phyloP scores from a whole-genome alignment of 2,113 vertebrate genomes.

The Brienomyrus brachyistius region DNA sequence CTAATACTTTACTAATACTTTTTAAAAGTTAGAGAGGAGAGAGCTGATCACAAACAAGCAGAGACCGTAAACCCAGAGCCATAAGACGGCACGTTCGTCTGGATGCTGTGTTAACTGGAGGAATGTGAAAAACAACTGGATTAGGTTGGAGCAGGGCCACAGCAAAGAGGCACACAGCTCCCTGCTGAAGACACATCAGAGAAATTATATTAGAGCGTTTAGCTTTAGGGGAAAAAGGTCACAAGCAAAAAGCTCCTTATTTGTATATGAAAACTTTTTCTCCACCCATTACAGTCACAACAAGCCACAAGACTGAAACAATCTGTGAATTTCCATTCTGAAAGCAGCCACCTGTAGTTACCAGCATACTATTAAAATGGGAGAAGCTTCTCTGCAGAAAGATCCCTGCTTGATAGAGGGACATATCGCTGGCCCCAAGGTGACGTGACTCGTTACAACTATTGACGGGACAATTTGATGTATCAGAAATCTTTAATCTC shows the following conservation, averaged over 20 bases:
- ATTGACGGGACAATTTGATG: background rate
- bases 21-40: background rate
- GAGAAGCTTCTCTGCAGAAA: background rate
- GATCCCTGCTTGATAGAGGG: background rate
- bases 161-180: background rate
- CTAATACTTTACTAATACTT: background rate
- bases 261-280: background rate
- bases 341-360: background rate
- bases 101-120: background rate
- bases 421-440: background rate
- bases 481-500: background rate
- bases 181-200: background rate
- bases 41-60: background rate
- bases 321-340: background rate
- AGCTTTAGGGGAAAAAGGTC: background rate
- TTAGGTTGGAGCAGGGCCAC: background rate
- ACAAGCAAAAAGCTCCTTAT: background rate
- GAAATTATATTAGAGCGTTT: background rate
- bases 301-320: background rate
- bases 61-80: no score
- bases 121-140: background rate
- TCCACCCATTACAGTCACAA: background rate
- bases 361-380: background rate
- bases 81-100: background rate
- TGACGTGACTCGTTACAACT: background rate